Percentiles rank a stretch among this genome's conserved stretches.
These are phyloP conservation scores for Paratrypauchen microcephalus DNA, from an alignment of 2,797 vertebrate species.

Conservation along the genomic window DNA sequence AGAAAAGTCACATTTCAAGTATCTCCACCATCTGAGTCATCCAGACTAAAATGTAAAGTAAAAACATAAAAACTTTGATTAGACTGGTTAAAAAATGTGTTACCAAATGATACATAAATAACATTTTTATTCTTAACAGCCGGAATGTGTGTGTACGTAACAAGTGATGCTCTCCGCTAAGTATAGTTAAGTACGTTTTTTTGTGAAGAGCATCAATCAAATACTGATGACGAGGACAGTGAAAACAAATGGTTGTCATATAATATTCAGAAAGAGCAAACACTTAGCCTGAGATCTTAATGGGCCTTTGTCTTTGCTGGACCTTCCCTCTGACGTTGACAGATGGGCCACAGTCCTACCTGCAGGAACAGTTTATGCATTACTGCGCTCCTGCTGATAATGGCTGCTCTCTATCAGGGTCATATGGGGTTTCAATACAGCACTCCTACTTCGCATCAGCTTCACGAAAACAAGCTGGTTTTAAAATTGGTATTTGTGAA, in stretches of 20 bases:
- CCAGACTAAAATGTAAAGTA: background rate
- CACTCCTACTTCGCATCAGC: constrained; percentile 8
- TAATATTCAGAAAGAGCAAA: constrained; percentile 68
- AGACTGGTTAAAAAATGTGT: background rate
- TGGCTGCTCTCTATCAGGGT: constrained; percentile 57
- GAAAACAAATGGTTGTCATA: constrained; percentile 67
- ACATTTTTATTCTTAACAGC: background rate
- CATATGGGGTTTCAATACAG: constrained; percentile 27
- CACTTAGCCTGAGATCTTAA: constrained; percentile 68
- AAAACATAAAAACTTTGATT: background rate
- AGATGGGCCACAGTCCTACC: constrained; percentile 66
- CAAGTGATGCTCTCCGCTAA: constrained; percentile 17
- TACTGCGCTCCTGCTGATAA: constrained; percentile 63
- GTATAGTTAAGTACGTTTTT: constrained; percentile 25
- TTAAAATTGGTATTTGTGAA: background rate
- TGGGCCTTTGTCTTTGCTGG: constrained; percentile 60
- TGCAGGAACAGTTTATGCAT: constrained; percentile 63
- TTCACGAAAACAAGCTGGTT: constrained; percentile 6
- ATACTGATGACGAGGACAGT: constrained; percentile 34
- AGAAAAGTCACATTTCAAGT: no score
- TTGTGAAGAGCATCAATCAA: constrained; percentile 45
- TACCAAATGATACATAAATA: background rate
- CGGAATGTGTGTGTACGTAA: constrained; percentile 8
- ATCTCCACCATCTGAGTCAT: no score
- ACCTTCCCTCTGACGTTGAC: constrained; percentile 71